A percentile compares a stretch with the other conserved stretches of the same genome.
Evolutionary conservation across 2,888 invertebrate species (phyloP).

Genomic region (Drosophila diplacantha): DNA sequence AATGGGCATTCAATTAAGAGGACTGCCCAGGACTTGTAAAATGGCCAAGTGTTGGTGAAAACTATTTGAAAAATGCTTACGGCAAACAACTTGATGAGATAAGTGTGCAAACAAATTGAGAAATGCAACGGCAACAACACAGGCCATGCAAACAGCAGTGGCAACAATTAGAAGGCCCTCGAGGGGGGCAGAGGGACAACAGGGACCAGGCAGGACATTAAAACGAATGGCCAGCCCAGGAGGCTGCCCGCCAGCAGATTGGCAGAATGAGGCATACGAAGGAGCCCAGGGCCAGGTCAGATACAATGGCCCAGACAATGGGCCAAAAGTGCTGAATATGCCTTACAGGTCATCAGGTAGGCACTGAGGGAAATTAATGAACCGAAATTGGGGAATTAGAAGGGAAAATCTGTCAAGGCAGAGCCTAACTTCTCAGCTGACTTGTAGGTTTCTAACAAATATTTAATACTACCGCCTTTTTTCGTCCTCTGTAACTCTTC

Average conservation of each 20-base stretch:
- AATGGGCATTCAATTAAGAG: constrained; percentile 20
- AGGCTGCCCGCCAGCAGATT: constrained; percentile 39
- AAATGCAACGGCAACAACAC: constrained; percentile 50
- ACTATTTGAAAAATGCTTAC: constrained; percentile 25
- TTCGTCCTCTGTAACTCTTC: constrained; percentile 2
- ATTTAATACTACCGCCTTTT: background rate
- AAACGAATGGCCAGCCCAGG: constrained; percentile 32
- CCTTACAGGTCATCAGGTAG: constrained; percentile 51
- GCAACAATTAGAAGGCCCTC: constrained; percentile 22
- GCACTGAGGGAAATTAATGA: background rate
- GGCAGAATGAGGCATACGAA: constrained; percentile 12
- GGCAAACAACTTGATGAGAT: constrained; percentile 48
- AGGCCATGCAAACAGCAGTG: constrained; percentile 3
- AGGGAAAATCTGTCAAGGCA: background rate
- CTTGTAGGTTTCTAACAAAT: background rate
- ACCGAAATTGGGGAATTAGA: background rate
- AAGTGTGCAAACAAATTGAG: constrained; percentile 67
- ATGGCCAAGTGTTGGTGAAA: constrained; percentile 11
- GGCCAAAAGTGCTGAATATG: constrained; percentile 62
- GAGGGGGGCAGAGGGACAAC: background rate
- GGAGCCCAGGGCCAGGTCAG: background rate
- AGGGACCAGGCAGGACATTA: constrained; percentile 22
- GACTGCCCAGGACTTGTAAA: background rate
- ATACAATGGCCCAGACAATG: constrained; percentile 20
- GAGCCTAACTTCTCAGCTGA: background rate